Conservation (phyloP, 1,140 invertebrate genomes). For the Cardiocondyla obscurior region DNA sequence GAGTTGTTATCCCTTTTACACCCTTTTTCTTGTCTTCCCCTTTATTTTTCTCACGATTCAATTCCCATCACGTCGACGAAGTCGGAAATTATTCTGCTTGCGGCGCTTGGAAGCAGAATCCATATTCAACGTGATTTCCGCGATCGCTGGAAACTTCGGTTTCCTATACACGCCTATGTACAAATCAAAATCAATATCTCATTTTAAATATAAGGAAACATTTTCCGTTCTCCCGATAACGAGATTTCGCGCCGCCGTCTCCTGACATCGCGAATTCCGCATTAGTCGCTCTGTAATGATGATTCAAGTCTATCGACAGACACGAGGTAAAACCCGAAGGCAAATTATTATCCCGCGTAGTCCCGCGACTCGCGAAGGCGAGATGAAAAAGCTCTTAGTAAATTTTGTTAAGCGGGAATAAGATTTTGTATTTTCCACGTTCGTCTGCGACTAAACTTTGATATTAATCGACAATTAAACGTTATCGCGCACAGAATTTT, state of each 20-base stretch:
- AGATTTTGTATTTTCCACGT: not conserved
- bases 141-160: conserved; percentile 50
- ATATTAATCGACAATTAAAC: no score
- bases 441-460: no score
- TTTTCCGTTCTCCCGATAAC: conserved; percentile 10
- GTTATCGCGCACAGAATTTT: not conserved
- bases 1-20: conserved; percentile 51
- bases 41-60: conserved; percentile 57
- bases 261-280: not conserved
- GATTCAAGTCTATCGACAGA: conserved; percentile 6
- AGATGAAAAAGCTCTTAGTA: not conserved
- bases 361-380: not conserved
- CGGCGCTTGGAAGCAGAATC: conserved; percentile 30
- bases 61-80: conserved; percentile 56
- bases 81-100: conserved; percentile 63
- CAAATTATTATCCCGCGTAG: not conserved
- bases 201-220: conserved; percentile 55
- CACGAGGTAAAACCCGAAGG: not conserved
- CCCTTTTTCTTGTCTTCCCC: conserved; percentile 33
- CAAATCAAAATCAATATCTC: conserved; percentile 56
- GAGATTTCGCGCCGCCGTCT: not conserved
- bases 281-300: conserved; percentile 8
- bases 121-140: conserved; percentile 55
- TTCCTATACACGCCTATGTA: conserved; percentile 13
- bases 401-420: not conserved